Conservation (phyloP, 2,797 vertebrate species). For the Rhinichthys osculus region DNA sequence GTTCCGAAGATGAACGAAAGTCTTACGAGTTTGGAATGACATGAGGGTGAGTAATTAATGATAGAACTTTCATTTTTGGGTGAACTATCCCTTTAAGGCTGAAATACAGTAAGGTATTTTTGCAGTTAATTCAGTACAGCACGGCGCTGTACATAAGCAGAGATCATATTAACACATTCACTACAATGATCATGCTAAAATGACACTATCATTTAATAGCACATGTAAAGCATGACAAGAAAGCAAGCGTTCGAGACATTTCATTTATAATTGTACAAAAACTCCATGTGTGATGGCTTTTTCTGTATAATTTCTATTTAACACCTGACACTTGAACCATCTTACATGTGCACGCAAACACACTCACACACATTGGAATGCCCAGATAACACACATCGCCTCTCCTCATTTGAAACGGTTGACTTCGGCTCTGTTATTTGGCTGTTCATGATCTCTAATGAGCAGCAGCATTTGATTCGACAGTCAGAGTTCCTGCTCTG, state of each 20-base stretch:
- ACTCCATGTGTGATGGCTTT: background rate
- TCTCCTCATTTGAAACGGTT: background rate
- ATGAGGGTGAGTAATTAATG: too few species aligned
- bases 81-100: background rate
- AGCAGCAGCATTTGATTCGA: slow-evolving; percentile 34
- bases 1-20: too few species aligned
- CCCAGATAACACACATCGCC: slow-evolving; percentile 5
- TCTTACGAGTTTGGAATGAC: too few species aligned
- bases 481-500: slow-evolving; percentile 29
- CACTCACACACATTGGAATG: slow-evolving; percentile 20
- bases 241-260: background rate
- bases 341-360: slow-evolving; percentile 19
- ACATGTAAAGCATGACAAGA: slow-evolving; percentile 11
- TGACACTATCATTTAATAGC: background rate
- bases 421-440: slow-evolving; percentile 31
- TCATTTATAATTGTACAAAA: background rate
- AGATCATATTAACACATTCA: slow-evolving; percentile 1
- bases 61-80: too few species aligned
- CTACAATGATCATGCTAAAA: background rate
- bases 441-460: slow-evolving; percentile 39
- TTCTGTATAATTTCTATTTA: slow-evolving; percentile 5
- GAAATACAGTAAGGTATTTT: background rate
- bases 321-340: slow-evolving; percentile 23
- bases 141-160: background rate
- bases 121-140: background rate